Evolutionary conservation across 2,888 invertebrate species (phyloP).

Genomic region (Tillus elongatus): DNA sequence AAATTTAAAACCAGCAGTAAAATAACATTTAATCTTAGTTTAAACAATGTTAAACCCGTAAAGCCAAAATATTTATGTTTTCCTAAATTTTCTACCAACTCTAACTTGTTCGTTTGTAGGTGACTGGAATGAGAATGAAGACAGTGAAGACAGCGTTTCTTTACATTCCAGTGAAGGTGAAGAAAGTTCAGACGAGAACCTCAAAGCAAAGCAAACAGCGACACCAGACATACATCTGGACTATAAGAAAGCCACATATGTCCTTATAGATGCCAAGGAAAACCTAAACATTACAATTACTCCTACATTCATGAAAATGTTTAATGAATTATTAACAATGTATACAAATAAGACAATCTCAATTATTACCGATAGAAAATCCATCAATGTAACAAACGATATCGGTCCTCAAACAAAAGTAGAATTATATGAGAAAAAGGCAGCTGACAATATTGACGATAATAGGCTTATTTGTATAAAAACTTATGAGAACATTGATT

Average conservation of each 20-base stretch:
- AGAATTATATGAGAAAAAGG: constrained; percentile 46
- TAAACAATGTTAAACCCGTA: too few relatives aligned
- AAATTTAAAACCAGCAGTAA: too few relatives aligned
- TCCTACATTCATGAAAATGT: constrained; percentile 50
- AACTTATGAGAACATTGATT: constrained; percentile 53
- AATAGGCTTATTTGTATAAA: constrained; percentile 44
- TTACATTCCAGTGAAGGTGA: constrained; percentile 49
- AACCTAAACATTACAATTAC: constrained; percentile 60
- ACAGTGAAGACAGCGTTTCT: constrained; percentile 38
- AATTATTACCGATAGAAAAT: constrained; percentile 35
- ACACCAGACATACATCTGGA: constrained; percentile 18
- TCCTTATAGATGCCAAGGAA: constrained; percentile 59
- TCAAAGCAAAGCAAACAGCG: constrained; percentile 18
- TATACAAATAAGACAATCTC: constrained; percentile 40
- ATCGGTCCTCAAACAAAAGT: constrained; percentile 54
- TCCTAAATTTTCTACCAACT: neutral
- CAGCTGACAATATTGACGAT: constrained; percentile 42
- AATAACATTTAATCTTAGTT: too few relatives aligned
- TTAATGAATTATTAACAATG: constrained; percentile 39
- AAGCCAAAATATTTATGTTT: too few relatives aligned
- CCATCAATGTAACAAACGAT: constrained; percentile 52
- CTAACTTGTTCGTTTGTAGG: constrained; percentile 22
- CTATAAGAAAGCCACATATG: constrained; percentile 50
- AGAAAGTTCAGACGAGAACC: constrained; percentile 34
- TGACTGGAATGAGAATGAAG: constrained; percentile 42